Evolutionary conservation across 1,140 invertebrate species (phyloP).

Genomic region (Formica selysi): DNA sequence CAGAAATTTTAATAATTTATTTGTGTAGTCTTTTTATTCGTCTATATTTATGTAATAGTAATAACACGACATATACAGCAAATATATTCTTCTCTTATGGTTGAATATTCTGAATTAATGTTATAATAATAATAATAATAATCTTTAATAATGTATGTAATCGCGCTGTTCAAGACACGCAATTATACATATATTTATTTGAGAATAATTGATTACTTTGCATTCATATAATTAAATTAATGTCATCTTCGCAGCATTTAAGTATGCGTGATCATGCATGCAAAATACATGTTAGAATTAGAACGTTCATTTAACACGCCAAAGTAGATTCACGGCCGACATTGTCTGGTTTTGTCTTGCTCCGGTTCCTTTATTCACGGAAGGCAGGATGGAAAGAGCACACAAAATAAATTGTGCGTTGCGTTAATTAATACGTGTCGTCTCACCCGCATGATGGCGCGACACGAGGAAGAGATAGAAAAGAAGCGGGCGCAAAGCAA

Average conservation of each 20-base stretch:
- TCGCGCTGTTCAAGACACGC: not conserved
- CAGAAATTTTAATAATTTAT: not conserved
- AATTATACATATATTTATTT: constrained; percentile 34
- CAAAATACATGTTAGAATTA: constrained; percentile 11
- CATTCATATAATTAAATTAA: constrained; percentile 24
- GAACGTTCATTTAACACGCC: not conserved
- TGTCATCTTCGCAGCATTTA: not conserved
- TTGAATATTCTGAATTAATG: constrained; percentile 25
- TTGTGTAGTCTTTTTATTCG: not conserved
- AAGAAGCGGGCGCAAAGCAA: constrained; percentile 48
- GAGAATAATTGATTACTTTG: constrained; percentile 25
- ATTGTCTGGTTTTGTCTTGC: constrained; percentile 34
- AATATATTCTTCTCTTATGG: not conserved
- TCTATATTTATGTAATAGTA: not conserved
- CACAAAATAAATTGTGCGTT: constrained; percentile 59
- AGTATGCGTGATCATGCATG: not conserved
- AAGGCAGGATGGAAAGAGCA: constrained; percentile 42
- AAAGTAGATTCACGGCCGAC: not conserved
- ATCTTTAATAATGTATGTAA: no score
- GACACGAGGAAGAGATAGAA: constrained; percentile 57
- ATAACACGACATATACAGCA: not conserved
- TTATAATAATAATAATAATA: not conserved
- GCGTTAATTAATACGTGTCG: constrained; percentile 73
- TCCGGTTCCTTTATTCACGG: constrained; percentile 54
- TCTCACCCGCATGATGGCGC: constrained; percentile 68